These are phyloP conservation scores for Drosophila stalkeri DNA, from an alignment of 2,888 invertebrate genomes.

Conservation along the genomic window DNA sequence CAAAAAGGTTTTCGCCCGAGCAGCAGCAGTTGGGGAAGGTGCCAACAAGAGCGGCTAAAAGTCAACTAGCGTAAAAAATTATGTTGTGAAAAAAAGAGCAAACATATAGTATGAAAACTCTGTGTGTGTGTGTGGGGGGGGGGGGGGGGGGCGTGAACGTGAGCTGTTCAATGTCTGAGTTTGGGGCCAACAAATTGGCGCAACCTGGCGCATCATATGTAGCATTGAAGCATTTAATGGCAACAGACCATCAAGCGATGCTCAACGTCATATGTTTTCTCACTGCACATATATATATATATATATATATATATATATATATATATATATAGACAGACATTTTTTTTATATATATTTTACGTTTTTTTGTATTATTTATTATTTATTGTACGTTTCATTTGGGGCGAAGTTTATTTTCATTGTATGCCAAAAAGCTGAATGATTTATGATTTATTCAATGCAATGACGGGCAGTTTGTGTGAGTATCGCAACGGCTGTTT, in stretches of 20 bases:
- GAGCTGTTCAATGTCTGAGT: constrained; percentile 16
- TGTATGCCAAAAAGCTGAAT: constrained; percentile 73
- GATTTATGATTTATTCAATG: constrained; percentile 81
- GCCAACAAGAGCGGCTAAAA: constrained; percentile 69
- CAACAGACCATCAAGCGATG: constrained; percentile 53
- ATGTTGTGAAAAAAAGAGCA: constrained; percentile 77
- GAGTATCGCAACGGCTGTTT: constrained; percentile 60
- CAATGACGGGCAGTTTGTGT: constrained; percentile 54
- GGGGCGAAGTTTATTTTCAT: constrained; percentile 50
- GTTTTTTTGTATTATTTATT: constrained; percentile 27
- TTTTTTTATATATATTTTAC: constrained; percentile 19
- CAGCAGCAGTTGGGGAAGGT: constrained; percentile 23
- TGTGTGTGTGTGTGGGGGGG: constrained; percentile 6
- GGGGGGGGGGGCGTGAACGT: constrained; percentile 5
- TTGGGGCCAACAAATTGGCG: constrained; percentile 65
- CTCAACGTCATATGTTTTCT: constrained; percentile 62
- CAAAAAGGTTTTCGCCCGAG: constrained; percentile 49
- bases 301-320: background rate
- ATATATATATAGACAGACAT: background rate
- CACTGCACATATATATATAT: constrained; percentile 14
- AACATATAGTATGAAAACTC: constrained; percentile 47
- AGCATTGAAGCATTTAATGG: constrained; percentile 70
- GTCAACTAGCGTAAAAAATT: constrained; percentile 81
- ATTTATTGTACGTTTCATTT: constrained; percentile 21
- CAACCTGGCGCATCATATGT: constrained; percentile 69